Conservation (phyloP, 2,113 vertebrate genomes). For the Neotragus moschatus region DNA sequence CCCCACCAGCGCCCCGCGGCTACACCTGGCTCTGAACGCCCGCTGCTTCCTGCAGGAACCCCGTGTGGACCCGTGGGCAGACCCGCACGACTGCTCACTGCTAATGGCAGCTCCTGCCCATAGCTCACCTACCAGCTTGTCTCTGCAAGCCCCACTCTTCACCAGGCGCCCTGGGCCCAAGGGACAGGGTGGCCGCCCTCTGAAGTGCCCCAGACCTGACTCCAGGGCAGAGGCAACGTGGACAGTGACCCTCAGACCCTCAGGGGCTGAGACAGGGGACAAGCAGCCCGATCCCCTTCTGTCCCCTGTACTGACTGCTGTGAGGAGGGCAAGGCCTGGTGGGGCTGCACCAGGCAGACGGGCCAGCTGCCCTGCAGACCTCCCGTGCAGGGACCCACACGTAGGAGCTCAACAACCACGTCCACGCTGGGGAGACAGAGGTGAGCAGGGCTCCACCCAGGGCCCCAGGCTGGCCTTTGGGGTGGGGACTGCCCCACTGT, state of each 20-base stretch:
- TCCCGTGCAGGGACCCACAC: no score
- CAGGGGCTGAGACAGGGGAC: rapidly evolving
- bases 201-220: neutral
- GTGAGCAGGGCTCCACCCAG: neutral
- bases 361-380: neutral
- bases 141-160: neutral
- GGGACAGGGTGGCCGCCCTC: neutral
- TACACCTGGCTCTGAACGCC: neutral
- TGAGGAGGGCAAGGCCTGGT: rapidly evolving
- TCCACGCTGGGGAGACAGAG: neutral
- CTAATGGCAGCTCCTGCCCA: neutral
- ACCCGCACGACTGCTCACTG: no score
- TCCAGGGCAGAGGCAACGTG: neutral
- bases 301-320: neutral
- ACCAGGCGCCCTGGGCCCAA: neutral
- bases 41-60: neutral
- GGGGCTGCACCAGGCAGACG: neutral
- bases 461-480: neutral
- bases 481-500: neutral
- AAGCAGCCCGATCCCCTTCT: rapidly evolving
- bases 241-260: neutral
- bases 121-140: neutral
- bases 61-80: neutral
- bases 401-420: neutral
- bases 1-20: rapidly evolving